phyloP scores from a whole-genome alignment of 2,797 vertebrate genomes.

The Eulemur coronatus region DNA sequence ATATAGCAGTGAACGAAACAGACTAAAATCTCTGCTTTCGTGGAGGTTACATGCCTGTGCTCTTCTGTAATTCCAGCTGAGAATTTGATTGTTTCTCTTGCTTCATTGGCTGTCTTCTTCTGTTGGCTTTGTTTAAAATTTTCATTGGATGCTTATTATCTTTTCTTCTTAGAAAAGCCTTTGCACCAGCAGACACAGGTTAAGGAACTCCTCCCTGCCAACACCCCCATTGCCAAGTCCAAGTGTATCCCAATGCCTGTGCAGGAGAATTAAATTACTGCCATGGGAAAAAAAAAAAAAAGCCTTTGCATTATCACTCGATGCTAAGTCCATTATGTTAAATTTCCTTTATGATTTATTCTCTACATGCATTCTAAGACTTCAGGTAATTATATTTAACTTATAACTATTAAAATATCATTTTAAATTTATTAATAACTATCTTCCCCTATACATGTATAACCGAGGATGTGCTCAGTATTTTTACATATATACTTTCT shows the following conservation, averaged over 20 bases:
- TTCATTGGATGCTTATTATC: background rate
- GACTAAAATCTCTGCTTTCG: background rate
- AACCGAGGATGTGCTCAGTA: background rate
- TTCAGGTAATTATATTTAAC: background rate
- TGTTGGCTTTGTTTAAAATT: background rate
- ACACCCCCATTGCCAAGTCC: too few relatives aligned
- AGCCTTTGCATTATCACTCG: background rate
- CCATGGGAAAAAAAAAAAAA: background rate
- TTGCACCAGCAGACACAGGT: background rate
- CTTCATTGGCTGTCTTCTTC: background rate
- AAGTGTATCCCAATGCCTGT: too few relatives aligned
- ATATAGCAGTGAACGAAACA: background rate
- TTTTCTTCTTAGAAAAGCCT: background rate
- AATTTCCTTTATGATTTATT: background rate
- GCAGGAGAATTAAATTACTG: too few relatives aligned
- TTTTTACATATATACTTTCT: background rate
- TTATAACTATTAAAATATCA: background rate
- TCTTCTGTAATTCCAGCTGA: background rate
- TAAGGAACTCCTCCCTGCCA: too few relatives aligned
- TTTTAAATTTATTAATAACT: background rate
- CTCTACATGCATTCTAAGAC: background rate
- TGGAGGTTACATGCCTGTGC: fast-evolving
- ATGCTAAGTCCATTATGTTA: background rate
- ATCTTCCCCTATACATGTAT: background rate
- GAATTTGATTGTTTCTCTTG: background rate